These are phyloP conservation scores for Psittacula echo DNA, from an alignment of 2,797 vertebrate genomes.

Conservation along the genomic window DNA sequence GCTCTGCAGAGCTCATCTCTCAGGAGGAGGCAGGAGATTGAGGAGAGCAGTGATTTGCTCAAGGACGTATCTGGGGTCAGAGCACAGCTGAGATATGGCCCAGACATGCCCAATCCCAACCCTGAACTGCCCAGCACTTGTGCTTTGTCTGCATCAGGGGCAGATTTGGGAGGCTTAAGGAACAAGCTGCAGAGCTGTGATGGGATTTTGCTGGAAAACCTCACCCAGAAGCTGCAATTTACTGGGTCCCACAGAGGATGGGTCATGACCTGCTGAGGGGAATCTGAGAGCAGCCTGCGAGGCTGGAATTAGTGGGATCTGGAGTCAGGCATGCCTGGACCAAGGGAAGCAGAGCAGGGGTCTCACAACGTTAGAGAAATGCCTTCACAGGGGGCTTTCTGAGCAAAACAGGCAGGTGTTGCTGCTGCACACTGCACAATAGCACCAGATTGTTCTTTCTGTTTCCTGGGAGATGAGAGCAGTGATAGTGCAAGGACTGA, in stretches of 20 bases:
- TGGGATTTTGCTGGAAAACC: not conserved
- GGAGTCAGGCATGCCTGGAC: not conserved
- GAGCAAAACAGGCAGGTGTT: not conserved
- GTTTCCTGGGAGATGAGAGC: not conserved
- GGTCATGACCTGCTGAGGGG: not conserved
- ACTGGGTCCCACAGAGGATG: not conserved
- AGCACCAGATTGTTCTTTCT: not conserved
- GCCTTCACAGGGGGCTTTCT: not conserved
- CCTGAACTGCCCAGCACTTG: not conserved
- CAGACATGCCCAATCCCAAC: not conserved
- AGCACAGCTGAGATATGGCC: not conserved
- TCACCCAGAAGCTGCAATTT: not conserved
- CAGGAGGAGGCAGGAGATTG: not conserved
- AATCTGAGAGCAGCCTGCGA: not conserved
- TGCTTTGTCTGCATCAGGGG: not conserved
- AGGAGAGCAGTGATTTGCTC: not conserved
- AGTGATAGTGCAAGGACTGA: not conserved
- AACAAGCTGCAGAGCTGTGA: not conserved
- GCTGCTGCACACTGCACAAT: not conserved
- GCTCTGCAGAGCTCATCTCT: not conserved
- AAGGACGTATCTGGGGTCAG: not conserved
- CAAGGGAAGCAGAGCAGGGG: not conserved
- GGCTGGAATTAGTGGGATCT: not conserved
- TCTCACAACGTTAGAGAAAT: not conserved
- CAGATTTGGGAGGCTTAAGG: not conserved